Evolutionary conservation across 1,140 invertebrate genomes (phyloP), one percentile per base, ranked within the genome.

Genomic region (Aethina tumida): DNA sequence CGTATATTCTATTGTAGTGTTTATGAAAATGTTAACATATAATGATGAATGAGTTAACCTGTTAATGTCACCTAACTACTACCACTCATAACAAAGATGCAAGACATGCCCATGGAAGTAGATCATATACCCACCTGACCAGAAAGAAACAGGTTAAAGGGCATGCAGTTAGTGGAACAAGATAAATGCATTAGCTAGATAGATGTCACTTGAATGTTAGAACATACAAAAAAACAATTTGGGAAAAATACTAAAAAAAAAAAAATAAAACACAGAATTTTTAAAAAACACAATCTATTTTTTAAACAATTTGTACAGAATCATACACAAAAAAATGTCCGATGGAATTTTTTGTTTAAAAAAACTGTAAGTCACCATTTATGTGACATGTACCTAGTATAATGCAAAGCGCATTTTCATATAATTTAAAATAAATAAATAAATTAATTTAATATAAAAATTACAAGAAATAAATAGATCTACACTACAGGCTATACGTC

Each of bases 381-480:
- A 35, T 58, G 58, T 58, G 58, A 60, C 58, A 60, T 59, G 46
- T 60, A 60, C 58, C 58, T 57, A 60, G 58, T 52, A 34, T 50
- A 58, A 55, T 58, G 54, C 53, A 45, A 48, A 9, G 41, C 50
- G 45, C 42, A 50, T 45, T 39, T 8, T 28, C 17, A 32, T 49
- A 35, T 39, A 43, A 39, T 39, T 33, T 35, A 28, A 27, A 47
- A 41, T 45, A 43, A 45, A 47, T 47, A 48, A 54, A 50, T 52
- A 55, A 46, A 50, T 49, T 47, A 43, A 52, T 45, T 38, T 41
- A 48, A 49, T 48, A 51, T 45, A 43, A 35, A 47, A 49, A 49
- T 42, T 43, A 42, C 41, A 43, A 35, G 20, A 34, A 35, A 26
- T 22, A 40, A 22, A 15, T 38, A 40, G 34, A 25, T 28, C 24